These are phyloP conservation scores for Eupithecia inturbata DNA, from an alignment of 2,888 invertebrate species.

Conservation along the genomic window DNA sequence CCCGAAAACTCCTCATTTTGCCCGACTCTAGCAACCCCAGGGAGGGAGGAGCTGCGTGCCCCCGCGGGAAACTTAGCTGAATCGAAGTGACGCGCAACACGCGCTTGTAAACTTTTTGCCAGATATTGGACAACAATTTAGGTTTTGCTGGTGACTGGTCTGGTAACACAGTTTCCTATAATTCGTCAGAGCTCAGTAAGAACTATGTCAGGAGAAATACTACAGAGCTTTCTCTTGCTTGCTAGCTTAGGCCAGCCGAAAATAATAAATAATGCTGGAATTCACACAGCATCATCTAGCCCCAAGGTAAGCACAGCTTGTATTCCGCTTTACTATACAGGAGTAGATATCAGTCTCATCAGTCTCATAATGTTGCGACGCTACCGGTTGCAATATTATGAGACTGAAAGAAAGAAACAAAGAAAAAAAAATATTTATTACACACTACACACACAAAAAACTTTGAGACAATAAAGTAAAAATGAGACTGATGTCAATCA, in stretches of 20 bases:
- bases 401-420: too few relatives aligned
- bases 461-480: too few relatives aligned
- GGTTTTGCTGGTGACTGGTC: neutral
- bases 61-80: conserved; percentile 68
- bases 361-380: too few relatives aligned
- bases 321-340: too few relatives aligned
- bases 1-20: conserved; percentile 14
- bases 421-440: too few relatives aligned
- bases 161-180: neutral
- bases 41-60: conserved; percentile 77
- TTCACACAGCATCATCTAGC: too few relatives aligned
- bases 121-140: conserved; percentile 21
- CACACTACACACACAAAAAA: too few relatives aligned
- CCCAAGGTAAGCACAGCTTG: too few relatives aligned
- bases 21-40: conserved; percentile 61
- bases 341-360: too few relatives aligned
- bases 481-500: too few relatives aligned
- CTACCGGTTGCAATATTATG: too few relatives aligned
- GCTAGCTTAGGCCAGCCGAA: neutral
- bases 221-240: neutral
- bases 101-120: conserved; percentile 30
- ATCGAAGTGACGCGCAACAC: conserved; percentile 68
- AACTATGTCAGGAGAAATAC: neutral
- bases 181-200: neutral
- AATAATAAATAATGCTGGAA: neutral